A percentile compares a stretch with the other conserved stretches of the same genome.
phyloP scores from a whole-genome alignment of 1,140 invertebrate genomes.

The Temnothorax curvispinosus region DNA sequence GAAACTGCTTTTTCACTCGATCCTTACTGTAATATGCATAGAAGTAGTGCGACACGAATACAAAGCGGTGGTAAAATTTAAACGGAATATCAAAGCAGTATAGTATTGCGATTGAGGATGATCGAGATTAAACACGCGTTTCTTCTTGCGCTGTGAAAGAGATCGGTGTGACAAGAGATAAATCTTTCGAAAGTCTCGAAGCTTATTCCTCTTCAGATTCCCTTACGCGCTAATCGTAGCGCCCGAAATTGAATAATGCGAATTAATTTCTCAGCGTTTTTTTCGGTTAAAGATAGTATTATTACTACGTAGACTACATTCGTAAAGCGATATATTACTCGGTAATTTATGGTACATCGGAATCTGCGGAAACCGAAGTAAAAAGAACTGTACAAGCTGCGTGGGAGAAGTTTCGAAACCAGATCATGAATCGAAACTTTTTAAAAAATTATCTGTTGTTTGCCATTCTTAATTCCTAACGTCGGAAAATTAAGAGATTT shows the following conservation, averaged over 20 bases:
- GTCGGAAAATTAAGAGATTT: neutral
- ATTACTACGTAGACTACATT: conserved; percentile 27
- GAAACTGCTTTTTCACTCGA: no score
- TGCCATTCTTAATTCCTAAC: neutral
- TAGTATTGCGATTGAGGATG: no score
- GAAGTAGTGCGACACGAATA: no score
- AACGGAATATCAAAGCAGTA: no score
- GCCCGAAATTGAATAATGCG: conserved; percentile 26
- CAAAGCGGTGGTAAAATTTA: no score
- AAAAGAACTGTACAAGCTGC: neutral
- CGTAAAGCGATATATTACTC: conserved; percentile 36
- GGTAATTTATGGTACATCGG: conserved; percentile 24
- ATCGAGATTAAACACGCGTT: neutral
- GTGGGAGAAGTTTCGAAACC: conserved; percentile 1
- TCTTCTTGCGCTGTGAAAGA: neutral
- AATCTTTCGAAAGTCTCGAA: conserved; percentile 8
- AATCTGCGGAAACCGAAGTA: conserved; percentile 27
- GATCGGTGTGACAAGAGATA: neutral
- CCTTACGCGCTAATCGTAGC: neutral
- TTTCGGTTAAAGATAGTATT: conserved; percentile 39
- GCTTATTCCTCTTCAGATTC: neutral
- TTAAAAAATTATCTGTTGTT: neutral
- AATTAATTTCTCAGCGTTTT: conserved; percentile 28
- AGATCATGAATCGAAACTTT: neutral
- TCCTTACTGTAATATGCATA: no score